Evolutionary conservation across 2,797 vertebrate genomes (phyloP).

Genomic region (Pterois miles): DNA sequence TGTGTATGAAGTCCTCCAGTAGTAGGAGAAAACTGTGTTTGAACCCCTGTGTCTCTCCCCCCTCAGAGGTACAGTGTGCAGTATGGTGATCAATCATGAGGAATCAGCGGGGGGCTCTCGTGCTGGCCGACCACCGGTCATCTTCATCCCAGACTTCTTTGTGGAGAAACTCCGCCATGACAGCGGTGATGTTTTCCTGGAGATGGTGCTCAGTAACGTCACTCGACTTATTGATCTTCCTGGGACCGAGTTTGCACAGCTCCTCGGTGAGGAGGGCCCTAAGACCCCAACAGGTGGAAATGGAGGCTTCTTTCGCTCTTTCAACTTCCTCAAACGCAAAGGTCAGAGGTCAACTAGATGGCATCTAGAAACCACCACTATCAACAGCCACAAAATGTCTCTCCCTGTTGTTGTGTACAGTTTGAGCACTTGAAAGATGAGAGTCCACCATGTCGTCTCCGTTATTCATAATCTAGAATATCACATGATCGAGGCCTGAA

Average conservation of each 20-base stretch:
- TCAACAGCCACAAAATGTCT: background rate
- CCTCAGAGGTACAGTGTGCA: slow-evolving; percentile 87
- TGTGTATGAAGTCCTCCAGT: background rate
- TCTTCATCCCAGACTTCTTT: slow-evolving; percentile 98
- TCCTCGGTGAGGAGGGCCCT: slow-evolving; percentile 91
- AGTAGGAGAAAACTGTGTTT: background rate
- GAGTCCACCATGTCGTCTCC: no score
- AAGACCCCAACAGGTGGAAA: slow-evolving; percentile 86
- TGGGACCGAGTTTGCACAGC: slow-evolving; percentile 91
- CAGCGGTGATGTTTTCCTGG: slow-evolving; percentile 90
- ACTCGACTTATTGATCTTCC: slow-evolving; percentile 96
- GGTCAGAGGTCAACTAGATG: slow-evolving; percentile 61
- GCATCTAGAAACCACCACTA: background rate
- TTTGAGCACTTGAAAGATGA: background rate
- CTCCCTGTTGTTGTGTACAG: background rate
- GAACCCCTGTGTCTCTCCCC: background rate
- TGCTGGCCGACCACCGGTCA: slow-evolving; percentile 84
- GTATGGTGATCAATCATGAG: slow-evolving; percentile 89
- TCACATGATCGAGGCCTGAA: no score
- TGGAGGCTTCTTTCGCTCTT: slow-evolving; percentile 93
- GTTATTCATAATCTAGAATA: background rate
- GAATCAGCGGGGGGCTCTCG: slow-evolving; percentile 74
- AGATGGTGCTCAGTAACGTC: slow-evolving; percentile 95
- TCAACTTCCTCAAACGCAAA: slow-evolving; percentile 96
- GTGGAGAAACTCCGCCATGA: slow-evolving; percentile 97